Conservation (phyloP, 2,113 vertebrate species). For the Bubalus kerabau region DNA sequence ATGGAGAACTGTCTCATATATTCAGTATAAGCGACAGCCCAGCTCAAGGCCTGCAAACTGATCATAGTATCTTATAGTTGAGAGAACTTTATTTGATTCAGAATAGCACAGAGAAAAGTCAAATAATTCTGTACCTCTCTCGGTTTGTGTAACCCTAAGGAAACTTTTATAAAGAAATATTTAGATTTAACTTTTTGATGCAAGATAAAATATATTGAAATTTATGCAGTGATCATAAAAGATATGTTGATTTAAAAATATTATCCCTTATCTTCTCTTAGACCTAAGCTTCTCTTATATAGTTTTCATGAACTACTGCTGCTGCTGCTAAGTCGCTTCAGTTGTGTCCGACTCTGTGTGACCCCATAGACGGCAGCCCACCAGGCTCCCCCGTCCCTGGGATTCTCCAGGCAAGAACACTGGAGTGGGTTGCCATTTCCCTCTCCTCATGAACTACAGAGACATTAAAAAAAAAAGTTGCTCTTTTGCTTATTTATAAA, state of each 20-base stretch:
- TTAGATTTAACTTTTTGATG: background rate
- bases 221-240: background rate
- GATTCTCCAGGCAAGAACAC: too few species aligned
- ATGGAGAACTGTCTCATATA: background rate
- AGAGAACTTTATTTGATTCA: background rate
- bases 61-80: background rate
- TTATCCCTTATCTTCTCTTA: background rate
- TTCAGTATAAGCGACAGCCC: background rate
- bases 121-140: background rate
- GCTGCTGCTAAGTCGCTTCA: too few species aligned
- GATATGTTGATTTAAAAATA: background rate
- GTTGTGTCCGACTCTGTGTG: too few species aligned
- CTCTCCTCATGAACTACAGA: background rate
- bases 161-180: background rate
- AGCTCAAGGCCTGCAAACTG: background rate
- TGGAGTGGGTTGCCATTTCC: too few species aligned
- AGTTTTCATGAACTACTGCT: background rate
- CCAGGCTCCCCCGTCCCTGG: too few species aligned
- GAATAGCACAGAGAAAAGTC: background rate
- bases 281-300: background rate
- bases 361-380: too few species aligned
- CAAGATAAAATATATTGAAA: background rate
- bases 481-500: background rate
- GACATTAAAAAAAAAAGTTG: background rate
- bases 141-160: background rate